Evolutionary conservation across 2,113 vertebrate genomes (phyloP).

Genomic region (Heloderma charlesbogerti): DNA sequence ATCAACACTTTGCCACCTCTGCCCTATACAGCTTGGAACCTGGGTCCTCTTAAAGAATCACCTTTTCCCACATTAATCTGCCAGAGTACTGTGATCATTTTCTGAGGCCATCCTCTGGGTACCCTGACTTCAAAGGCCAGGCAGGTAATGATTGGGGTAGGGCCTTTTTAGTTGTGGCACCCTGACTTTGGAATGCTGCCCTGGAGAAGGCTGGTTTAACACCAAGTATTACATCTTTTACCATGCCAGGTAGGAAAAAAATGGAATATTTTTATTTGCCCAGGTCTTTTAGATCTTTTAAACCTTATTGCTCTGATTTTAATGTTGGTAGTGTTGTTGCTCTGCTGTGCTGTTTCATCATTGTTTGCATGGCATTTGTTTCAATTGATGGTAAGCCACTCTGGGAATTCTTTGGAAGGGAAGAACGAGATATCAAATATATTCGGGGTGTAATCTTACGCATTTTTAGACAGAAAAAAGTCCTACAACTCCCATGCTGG

Average conservation of each 20-base stretch:
- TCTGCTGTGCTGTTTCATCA: neutral
- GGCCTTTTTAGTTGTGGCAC: neutral
- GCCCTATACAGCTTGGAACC: neutral
- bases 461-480: too few relatives aligned
- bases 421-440: neutral
- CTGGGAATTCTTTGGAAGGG: neutral
- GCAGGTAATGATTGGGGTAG: neutral
- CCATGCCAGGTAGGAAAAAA: neutral
- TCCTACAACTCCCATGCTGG: too few relatives aligned
- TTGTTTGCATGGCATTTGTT: neutral
- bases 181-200: too few relatives aligned
- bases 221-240: neutral
- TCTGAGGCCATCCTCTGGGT: neutral
- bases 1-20: too few relatives aligned
- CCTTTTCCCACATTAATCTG: neutral
- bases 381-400: neutral
- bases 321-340: neutral
- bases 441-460: neutral
- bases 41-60: too few relatives aligned
- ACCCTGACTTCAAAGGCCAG: neutral
- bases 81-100: neutral
- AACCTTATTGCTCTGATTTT: neutral
- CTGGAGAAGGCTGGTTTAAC: too few relatives aligned
- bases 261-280: neutral
- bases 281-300: neutral